Evolutionary conservation across 2,888 invertebrate genomes (phyloP).

Genomic region (Erpobdella octoculata): DNA sequence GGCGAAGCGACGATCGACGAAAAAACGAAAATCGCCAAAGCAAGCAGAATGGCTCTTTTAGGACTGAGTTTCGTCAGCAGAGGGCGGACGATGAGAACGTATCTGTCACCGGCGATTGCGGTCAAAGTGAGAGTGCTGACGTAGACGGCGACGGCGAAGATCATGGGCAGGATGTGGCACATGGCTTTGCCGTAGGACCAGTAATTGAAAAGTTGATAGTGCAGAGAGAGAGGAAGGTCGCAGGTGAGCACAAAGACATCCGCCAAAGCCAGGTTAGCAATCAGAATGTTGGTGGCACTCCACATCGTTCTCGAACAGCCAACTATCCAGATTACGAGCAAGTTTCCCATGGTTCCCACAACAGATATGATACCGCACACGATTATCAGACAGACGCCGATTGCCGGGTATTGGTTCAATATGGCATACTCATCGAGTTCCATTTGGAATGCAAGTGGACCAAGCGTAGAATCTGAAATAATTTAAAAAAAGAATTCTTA

Average conservation of each 20-base stretch:
- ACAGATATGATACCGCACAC: slow-evolving; percentile 41
- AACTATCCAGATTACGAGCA: slow-evolving; percentile 45
- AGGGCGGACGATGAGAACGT: slow-evolving; percentile 47
- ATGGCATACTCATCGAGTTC: not conserved
- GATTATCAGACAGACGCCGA: slow-evolving; percentile 30
- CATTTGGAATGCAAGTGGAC: not conserved
- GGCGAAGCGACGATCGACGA: slow-evolving; percentile 45
- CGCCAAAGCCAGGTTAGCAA: slow-evolving; percentile 46
- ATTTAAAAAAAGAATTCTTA: not conserved
- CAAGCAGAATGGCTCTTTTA: slow-evolving; percentile 41
- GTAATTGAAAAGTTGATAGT: slow-evolving; percentile 47
- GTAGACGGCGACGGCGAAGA: slow-evolving; percentile 48
- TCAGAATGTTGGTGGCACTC: slow-evolving; percentile 50
- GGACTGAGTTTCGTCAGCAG: slow-evolving; percentile 43
- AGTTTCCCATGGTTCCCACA: slow-evolving; percentile 46
- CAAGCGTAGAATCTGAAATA: not conserved
- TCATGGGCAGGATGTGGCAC: slow-evolving; percentile 46
- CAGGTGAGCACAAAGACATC: slow-evolving; percentile 48
- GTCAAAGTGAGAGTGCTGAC: slow-evolving; percentile 47
- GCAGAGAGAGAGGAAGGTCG: slow-evolving; percentile 49
- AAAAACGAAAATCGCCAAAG: slow-evolving; percentile 41
- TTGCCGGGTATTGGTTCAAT: slow-evolving; percentile 10
- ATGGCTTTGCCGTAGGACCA: slow-evolving; percentile 47
- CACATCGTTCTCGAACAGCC: slow-evolving; percentile 44
- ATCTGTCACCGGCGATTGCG: slow-evolving; percentile 50